A percentile compares a stretch with the other conserved stretches of the same genome.
These are phyloP conservation scores for Hoplodrina ambigua DNA, from an alignment of 2,888 invertebrate species.

Conservation along the genomic window DNA sequence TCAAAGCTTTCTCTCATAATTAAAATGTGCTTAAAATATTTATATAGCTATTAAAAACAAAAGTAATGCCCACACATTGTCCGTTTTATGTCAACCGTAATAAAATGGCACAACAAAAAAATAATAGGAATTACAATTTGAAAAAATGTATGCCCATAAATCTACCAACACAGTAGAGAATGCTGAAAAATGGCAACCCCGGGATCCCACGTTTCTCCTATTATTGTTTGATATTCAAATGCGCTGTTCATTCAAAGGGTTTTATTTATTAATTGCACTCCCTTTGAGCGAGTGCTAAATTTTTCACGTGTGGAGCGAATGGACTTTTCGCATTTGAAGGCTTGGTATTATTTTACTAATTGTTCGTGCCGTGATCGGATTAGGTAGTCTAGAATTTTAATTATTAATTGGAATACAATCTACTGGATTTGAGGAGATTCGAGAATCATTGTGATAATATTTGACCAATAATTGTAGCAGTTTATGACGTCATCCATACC, in stretches of 20 bases:
- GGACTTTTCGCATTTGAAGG: slow-evolving; percentile 39
- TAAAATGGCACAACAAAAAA: slow-evolving; percentile 56
- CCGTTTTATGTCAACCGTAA: slow-evolving; percentile 44
- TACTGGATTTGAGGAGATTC: no score
- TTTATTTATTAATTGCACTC: slow-evolving; percentile 60
- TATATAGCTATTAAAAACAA: slow-evolving; percentile 59
- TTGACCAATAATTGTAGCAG: neutral
- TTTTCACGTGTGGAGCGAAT: slow-evolving; percentile 44
- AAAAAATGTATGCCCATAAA: slow-evolving; percentile 57
- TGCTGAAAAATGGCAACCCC: slow-evolving; percentile 65
- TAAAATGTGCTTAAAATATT: slow-evolving; percentile 53
- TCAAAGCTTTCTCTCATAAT: slow-evolving; percentile 47
- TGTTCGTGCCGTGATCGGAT: no score
- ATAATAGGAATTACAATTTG: slow-evolving; percentile 56
- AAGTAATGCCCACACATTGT: slow-evolving; percentile 61
- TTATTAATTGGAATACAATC: neutral
- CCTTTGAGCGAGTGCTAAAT: slow-evolving; percentile 45
- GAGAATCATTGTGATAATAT: no score
- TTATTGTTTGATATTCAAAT: slow-evolving; percentile 72
- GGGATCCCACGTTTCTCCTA: slow-evolving; percentile 36
- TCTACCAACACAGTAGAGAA: slow-evolving; percentile 57
- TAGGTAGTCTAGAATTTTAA: no score
- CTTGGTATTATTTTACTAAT: slow-evolving; percentile 2
- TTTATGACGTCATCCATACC: neutral
- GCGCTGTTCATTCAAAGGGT: slow-evolving; percentile 64